Base-by-base conservation (phyloP, 2,113 vertebrate species). In the Brachyhypopomus occidentalis region DNA sequence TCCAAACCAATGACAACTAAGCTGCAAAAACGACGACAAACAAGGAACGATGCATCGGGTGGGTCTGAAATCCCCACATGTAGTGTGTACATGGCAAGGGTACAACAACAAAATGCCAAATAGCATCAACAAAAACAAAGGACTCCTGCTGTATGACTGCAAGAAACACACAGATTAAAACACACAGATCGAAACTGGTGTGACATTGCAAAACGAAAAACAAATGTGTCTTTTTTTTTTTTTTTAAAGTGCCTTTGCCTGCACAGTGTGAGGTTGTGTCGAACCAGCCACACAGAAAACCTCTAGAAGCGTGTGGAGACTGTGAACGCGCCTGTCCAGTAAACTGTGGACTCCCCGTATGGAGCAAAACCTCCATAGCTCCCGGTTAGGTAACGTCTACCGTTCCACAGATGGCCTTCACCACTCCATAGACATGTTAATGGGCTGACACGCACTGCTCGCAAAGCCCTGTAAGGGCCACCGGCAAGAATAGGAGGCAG, bases 281-380 rank as follows among this genome's bases (percentile, higher is more conserved):
- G 4, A 62, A 58, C 62, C 34, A 38, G 48, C 34, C 8, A 17
- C 25, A 48, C 8, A 72, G 16, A 63, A 69, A 38, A 58, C 60
- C 69, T 55, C 45, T 78, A 75, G 19, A 25, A 22, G 58, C 19
- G 45, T 64, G 67, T 80, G 23, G 59, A 77, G 72, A 66, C 58
- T 14, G 55, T 74, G 79, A 80, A 71, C 38, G 73, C 45, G 14
- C 60, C 72, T 69, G 72, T 79, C 59, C 30, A 80, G 71, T 72
- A 71, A 79, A 58, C 45, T 75, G 56, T 85, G 48, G 17, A 36
- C n/a, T 59, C 56, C 45, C 62, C 77, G 74, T 70, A 82, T 81
- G 34, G 73, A 62, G 77, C 27, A 36, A 72, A 80, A 80, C 62
- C 38, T 2, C 66, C 67, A 73, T 81, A 83, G 77, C 58, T 76